Evolutionary conservation across 23 tunicate species (phyloP).

Genomic region (Oikopleura vanhoeffeni): DNA sequence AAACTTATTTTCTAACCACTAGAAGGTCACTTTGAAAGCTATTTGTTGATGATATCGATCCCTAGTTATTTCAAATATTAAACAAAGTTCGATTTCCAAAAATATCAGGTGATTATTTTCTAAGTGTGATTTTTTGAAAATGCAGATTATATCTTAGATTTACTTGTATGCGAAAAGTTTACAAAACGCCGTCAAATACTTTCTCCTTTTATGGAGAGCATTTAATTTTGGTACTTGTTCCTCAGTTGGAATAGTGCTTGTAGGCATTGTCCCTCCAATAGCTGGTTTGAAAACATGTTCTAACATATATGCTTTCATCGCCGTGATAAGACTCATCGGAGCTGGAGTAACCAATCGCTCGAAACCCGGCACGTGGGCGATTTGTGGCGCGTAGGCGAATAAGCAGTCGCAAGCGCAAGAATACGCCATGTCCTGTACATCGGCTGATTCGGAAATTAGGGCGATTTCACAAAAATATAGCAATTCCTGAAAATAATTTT

Average conservation of each 20-base stretch:
- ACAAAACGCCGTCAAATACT: slow-evolving; percentile 53
- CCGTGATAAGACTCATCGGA: neutral
- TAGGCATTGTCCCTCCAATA: neutral
- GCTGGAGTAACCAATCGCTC: slow-evolving; percentile 5
- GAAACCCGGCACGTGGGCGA: slow-evolving; percentile 22
- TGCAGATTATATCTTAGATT: no score
- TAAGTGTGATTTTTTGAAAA: no score
- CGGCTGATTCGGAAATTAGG: neutral
- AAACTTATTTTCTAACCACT: no score
- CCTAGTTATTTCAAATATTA: no score
- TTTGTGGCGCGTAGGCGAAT: slow-evolving; percentile 60
- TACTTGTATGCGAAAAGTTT: slow-evolving; percentile 41
- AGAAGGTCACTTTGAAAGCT: no score
- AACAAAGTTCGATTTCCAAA: no score
- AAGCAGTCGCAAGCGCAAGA: slow-evolving; percentile 53
- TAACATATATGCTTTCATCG: neutral
- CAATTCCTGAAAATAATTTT: neutral
- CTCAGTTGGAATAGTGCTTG: slow-evolving; percentile 25
- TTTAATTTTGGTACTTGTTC: slow-evolving; percentile 66
- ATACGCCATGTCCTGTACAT: slow-evolving; percentile 81
- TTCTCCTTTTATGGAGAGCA: slow-evolving; percentile 57
- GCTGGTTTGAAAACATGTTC: neutral
- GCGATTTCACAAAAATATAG: neutral
- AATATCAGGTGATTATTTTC: no score
- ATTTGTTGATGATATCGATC: no score